Percentiles rank a stretch among this genome's conserved stretches.
Conservation (phyloP, 1,140 invertebrate species). For the Leguminivora glycinivorella region DNA sequence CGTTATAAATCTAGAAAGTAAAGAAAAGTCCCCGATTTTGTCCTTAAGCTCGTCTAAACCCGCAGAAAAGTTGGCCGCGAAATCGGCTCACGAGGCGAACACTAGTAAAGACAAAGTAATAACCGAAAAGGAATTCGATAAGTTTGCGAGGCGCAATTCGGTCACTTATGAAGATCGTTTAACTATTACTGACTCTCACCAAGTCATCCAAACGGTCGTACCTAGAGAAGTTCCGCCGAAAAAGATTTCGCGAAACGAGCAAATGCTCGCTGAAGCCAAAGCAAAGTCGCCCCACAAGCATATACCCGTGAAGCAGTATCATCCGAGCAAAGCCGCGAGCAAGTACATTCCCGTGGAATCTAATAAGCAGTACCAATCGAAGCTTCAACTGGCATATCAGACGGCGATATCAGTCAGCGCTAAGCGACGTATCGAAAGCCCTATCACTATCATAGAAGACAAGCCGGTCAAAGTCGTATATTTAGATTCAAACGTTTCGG, state of each 20-base stretch:
- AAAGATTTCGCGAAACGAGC: slow-evolving; percentile 57
- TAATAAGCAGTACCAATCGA: slow-evolving; percentile 66
- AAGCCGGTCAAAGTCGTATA: slow-evolving; percentile 71
- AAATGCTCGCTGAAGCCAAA: slow-evolving; percentile 54
- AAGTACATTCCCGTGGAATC: slow-evolving; percentile 42
- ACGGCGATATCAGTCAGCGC: slow-evolving; percentile 53
- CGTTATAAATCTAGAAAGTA: slow-evolving; percentile 67
- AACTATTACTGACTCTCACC: slow-evolving; percentile 62
- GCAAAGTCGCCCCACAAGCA: slow-evolving; percentile 51
- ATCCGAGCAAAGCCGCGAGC: slow-evolving; percentile 42
- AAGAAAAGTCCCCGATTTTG: slow-evolving; percentile 34
- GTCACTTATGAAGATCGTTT: slow-evolving; percentile 66
- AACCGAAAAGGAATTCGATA: slow-evolving; percentile 75
- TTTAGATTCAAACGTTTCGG: slow-evolving; percentile 51
- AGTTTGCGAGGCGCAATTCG: slow-evolving; percentile 73
- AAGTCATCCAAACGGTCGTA: slow-evolving; percentile 61
- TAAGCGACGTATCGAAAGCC: slow-evolving; percentile 61
- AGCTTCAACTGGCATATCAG: slow-evolving; percentile 70
- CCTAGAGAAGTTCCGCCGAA: slow-evolving; percentile 55
- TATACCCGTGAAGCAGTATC: slow-evolving; percentile 42
- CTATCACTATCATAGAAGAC: slow-evolving; percentile 68
- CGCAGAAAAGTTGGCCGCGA: slow-evolving; percentile 32
- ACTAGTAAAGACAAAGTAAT: slow-evolving; percentile 60
- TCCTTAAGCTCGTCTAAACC: neutral
- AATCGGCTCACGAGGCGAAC: slow-evolving; percentile 40